These are phyloP conservation scores for Folsomia manolachei DNA, from an alignment of 2,888 invertebrate species.

Conservation along the genomic window DNA sequence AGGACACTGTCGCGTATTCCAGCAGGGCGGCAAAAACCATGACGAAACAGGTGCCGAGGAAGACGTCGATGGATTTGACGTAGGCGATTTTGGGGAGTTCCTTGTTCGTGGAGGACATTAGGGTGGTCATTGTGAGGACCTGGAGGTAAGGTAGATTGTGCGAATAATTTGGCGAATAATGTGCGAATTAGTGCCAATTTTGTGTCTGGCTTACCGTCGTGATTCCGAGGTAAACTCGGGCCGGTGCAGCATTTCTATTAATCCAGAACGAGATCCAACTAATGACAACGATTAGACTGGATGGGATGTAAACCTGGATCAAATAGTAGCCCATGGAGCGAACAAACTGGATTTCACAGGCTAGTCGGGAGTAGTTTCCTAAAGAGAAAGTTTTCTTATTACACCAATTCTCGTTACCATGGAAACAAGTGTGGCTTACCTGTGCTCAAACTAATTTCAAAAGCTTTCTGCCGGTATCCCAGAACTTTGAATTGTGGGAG, in stretches of 20 bases:
- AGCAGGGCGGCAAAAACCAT: too few relatives aligned
- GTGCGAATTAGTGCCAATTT: neutral
- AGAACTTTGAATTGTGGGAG: constrained; percentile 96
- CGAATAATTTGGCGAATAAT: too few relatives aligned
- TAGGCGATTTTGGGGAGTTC: constrained; percentile 8
- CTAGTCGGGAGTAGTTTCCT: constrained; percentile 59
- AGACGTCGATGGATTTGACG: too few relatives aligned
- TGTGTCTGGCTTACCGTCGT: neutral
- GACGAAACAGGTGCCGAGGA: constrained; percentile 5
- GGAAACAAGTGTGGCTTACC: too few relatives aligned
- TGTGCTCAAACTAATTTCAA: constrained; percentile 93
- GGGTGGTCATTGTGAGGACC: constrained; percentile 7
- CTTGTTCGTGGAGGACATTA: constrained; percentile 3
- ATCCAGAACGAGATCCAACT: constrained; percentile 2
- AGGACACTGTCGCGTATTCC: neutral
- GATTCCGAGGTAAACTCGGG: neutral
- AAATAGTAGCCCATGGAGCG: neutral
- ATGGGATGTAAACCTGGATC: constrained; percentile 4
- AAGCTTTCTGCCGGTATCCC: constrained; percentile 89
- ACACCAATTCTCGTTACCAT: too few relatives aligned
- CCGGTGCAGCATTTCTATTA: neutral
- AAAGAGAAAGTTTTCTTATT: too few relatives aligned
- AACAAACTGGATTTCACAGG: constrained; percentile 1
- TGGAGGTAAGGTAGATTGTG: too few relatives aligned
- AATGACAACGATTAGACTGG: neutral